phyloP scores from a whole-genome alignment of 2,113 vertebrate species.

The Macrotis lagotis region DNA sequence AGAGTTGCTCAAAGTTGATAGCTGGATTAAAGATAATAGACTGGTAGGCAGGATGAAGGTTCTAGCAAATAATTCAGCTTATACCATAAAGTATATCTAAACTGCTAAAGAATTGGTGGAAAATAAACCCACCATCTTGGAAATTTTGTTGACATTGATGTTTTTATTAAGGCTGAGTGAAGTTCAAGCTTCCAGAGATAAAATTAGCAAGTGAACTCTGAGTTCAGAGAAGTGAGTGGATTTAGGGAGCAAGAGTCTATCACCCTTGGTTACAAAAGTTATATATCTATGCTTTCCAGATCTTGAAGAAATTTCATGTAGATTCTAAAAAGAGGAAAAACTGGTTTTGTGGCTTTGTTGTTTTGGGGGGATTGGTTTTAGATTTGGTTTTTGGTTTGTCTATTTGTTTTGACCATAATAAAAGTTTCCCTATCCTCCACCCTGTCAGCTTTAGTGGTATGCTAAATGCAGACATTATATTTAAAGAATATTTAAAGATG shows the following conservation, averaged over 20 bases:
- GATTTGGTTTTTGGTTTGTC: background rate
- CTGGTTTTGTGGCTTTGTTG: background rate
- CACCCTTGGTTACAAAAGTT: background rate
- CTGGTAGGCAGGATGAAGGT: conserved; percentile 44
- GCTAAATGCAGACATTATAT: background rate
- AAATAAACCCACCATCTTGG: background rate
- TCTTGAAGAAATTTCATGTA: background rate
- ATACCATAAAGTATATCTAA: background rate
- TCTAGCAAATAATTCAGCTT: conserved; percentile 57
- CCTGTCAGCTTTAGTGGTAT: background rate
- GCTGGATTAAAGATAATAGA: conserved; percentile 48
- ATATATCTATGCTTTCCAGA: background rate
- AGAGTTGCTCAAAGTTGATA: background rate
- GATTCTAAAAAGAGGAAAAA: background rate
- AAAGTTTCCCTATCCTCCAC: background rate
- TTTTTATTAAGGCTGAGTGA: background rate
- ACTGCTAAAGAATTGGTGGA: background rate
- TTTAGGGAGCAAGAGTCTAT: background rate
- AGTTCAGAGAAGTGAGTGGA: conserved; percentile 36
- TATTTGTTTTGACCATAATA: background rate
- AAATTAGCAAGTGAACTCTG: conserved; percentile 4
- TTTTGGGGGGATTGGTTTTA: background rate
- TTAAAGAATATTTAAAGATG: background rate
- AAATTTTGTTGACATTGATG: background rate
- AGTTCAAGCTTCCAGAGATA: background rate